Evolutionary conservation across 2,888 invertebrate genomes (phyloP).

Genomic region (Drosophila tripunctata): DNA sequence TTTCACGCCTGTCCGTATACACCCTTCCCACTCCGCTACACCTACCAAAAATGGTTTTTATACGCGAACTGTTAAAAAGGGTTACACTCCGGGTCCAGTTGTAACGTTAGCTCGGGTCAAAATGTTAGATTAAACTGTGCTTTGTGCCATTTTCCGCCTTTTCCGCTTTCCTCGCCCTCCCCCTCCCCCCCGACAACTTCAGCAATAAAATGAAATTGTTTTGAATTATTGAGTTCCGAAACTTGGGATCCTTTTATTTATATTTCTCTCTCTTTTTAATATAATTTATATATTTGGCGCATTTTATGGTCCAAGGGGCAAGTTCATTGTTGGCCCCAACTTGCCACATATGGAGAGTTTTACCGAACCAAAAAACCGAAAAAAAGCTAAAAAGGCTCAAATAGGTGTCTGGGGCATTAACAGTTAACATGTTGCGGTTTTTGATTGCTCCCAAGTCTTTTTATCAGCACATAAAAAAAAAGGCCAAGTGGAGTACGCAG

Average conservation of each 20-base stretch:
- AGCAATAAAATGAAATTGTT: slow-evolving; percentile 77
- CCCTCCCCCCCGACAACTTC: slow-evolving; percentile 44
- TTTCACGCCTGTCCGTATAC: slow-evolving; percentile 54
- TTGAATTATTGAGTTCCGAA: slow-evolving; percentile 77
- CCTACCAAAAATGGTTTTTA: slow-evolving; percentile 51
- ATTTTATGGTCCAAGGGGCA: slow-evolving; percentile 46
- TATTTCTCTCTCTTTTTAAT: slow-evolving; percentile 44
- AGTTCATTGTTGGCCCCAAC: slow-evolving; percentile 38
- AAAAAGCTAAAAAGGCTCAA: slow-evolving; percentile 47
- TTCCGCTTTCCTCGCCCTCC: too few relatives aligned
- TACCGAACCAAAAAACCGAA: slow-evolving; percentile 14
- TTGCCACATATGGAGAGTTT: slow-evolving; percentile 33
- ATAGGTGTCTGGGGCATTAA: slow-evolving; percentile 76
- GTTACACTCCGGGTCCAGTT: slow-evolving; percentile 23
- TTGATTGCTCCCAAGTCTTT: slow-evolving; percentile 67
- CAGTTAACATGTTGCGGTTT: slow-evolving; percentile 77
- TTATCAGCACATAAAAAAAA: slow-evolving; percentile 69
- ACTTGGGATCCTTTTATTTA: slow-evolving; percentile 33
- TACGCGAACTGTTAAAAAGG: slow-evolving; percentile 58
- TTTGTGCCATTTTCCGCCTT: slow-evolving; percentile 27
- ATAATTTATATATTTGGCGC: slow-evolving; percentile 75
- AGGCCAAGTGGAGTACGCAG: slow-evolving; percentile 32
- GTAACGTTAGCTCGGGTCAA: slow-evolving; percentile 49
- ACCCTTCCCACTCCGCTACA: not conserved
- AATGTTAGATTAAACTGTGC: slow-evolving; percentile 70